These are phyloP conservation scores for human (Homo sapiens) DNA, from an alignment of 2,113 vertebrate genomes.

Conservation along the genomic window GRCh38 chr2:183272001-183272500, in stretches of 20 bases:
- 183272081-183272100: background rate
- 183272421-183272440: background rate
- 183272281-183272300: background rate
- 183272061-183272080: background rate
- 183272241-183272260: background rate
- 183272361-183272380: background rate
- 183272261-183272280: background rate
- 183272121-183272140: background rate
- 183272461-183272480: background rate
- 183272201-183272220: background rate
- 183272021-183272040: background rate
- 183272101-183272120: background rate
- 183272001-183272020: background rate
- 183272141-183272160: background rate
- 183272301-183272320: background rate
- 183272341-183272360: background rate
- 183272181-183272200: background rate
- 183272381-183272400: background rate
- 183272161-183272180: background rate
- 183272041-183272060: background rate
- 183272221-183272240: background rate
- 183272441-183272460: background rate
- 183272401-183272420: background rate
- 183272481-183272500: background rate
- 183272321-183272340: background rate